Evolutionary conservation across 2,797 vertebrate genomes (phyloP).

Genomic region (Acrocephalus scirpaceus): DNA sequence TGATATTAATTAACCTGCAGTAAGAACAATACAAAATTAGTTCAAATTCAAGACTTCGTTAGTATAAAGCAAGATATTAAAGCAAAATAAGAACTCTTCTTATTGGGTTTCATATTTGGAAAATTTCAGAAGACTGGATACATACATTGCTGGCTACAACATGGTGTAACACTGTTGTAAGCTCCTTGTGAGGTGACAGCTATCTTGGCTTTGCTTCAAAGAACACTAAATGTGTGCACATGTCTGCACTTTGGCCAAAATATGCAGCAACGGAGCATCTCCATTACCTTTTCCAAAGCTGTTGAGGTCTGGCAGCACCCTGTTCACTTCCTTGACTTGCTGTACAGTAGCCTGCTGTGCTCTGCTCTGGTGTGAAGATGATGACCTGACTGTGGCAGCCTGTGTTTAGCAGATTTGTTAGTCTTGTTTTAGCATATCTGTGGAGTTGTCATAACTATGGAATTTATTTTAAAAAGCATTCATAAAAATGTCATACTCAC

Average conservation of each 20-base stretch:
- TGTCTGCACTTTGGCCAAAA: not conserved
- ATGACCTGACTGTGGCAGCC: not conserved
- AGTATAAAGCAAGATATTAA: not conserved
- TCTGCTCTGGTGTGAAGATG: accelerated
- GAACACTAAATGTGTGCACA: accelerated
- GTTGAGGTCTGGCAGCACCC: not conserved
- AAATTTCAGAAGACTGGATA: not conserved
- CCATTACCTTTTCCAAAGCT: not conserved
- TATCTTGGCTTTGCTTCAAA: not conserved
- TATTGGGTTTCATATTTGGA: not conserved
- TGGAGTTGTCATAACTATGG: not conserved
- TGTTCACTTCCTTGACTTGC: not conserved
- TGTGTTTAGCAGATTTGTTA: not conserved
- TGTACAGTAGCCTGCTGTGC: not conserved
- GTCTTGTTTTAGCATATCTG: not conserved
- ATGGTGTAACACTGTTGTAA: not conserved
- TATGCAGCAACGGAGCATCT: not conserved
- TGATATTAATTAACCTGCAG: not conserved
- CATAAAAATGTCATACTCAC: not conserved
- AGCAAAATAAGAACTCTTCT: not conserved
- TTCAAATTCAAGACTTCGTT: not conserved
- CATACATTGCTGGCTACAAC: not conserved
- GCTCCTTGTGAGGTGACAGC: not conserved
- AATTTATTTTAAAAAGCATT: not conserved
- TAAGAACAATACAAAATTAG: not conserved